A percentile compares a stretch with the other conserved stretches of the same genome.
Evolutionary conservation across 2,113 vertebrate genomes (phyloP).

Genomic region (Varanus salvator): DNA sequence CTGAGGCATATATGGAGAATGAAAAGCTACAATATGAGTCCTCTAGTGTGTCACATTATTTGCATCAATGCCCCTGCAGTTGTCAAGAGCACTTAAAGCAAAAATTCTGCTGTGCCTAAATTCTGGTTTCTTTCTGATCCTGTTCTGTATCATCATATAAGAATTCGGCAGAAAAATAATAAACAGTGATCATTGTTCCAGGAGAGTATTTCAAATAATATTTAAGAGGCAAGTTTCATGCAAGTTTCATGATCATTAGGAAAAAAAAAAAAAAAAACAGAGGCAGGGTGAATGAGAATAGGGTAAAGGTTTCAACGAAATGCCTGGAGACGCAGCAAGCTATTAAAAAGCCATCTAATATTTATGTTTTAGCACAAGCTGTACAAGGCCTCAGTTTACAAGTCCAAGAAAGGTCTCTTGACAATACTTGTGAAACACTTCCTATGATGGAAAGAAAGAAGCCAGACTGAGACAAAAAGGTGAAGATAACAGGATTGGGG

Average conservation of each 20-base stretch:
- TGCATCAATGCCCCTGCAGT: not conserved
- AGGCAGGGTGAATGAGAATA: not conserved
- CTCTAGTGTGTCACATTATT: slow-evolving; percentile 12
- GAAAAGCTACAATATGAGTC: slow-evolving; percentile 2
- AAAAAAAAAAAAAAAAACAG: not conserved
- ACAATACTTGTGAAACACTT: not conserved
- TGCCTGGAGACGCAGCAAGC: not conserved
- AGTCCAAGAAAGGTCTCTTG: not conserved
- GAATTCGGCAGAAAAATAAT: not conserved
- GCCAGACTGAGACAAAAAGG: not conserved
- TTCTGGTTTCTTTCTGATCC: not conserved
- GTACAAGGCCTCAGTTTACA: not conserved
- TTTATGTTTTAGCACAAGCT: not conserved
- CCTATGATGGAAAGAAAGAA: not conserved
- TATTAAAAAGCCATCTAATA: slow-evolving; percentile 5
- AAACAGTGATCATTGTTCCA: slow-evolving; percentile 18
- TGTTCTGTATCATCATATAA: slow-evolving; percentile 3
- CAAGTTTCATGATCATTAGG: slow-evolving; percentile 36
- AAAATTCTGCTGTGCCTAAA: slow-evolving; percentile 24
- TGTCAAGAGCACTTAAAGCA: not conserved
- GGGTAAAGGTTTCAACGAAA: slow-evolving; percentile 18
- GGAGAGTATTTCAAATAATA: slow-evolving; percentile 22
- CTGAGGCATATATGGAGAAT: not conserved
- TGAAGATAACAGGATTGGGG: not conserved
- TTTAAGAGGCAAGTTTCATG: slow-evolving; percentile 11